A percentile compares a stretch with the other conserved stretches of the same genome.
Conservation (phyloP, 2,797 vertebrate species). For the Dromococcyx pavoninus region DNA sequence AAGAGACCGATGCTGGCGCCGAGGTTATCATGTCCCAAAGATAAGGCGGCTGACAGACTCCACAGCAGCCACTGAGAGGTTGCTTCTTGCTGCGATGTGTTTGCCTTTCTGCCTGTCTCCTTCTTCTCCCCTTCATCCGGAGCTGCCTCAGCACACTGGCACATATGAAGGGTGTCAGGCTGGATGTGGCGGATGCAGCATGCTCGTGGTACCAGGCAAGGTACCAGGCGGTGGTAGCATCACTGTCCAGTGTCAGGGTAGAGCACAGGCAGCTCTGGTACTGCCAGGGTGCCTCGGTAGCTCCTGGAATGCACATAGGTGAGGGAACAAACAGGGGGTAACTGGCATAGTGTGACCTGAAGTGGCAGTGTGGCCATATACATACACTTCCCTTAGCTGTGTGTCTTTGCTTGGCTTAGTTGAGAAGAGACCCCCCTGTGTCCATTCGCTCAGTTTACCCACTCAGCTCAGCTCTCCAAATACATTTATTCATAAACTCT, state of each 20-base stretch:
- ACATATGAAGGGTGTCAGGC: neutral
- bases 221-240: neutral
- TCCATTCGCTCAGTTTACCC: neutral
- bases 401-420: accelerated
- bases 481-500: neutral
- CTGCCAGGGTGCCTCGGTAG: neutral
- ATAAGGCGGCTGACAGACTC: slow-evolving; percentile 7
- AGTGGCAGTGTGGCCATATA: accelerated
- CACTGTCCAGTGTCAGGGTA: accelerated
- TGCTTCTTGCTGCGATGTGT: neutral
- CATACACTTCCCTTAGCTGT: neutral
- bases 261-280: accelerated
- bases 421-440: neutral
- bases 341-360: neutral
- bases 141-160: neutral
- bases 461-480: neutral
- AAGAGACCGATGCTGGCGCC: neutral
- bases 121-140: neutral
- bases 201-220: neutral
- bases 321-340: neutral
- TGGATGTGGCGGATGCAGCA: accelerated
- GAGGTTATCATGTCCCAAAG: slow-evolving; percentile 51
- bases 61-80: neutral
- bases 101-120: neutral
- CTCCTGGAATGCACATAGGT: accelerated